These are phyloP conservation scores for Cyclophora punctaria DNA, from an alignment of 2,888 invertebrate genomes.

Conservation along the genomic window DNA sequence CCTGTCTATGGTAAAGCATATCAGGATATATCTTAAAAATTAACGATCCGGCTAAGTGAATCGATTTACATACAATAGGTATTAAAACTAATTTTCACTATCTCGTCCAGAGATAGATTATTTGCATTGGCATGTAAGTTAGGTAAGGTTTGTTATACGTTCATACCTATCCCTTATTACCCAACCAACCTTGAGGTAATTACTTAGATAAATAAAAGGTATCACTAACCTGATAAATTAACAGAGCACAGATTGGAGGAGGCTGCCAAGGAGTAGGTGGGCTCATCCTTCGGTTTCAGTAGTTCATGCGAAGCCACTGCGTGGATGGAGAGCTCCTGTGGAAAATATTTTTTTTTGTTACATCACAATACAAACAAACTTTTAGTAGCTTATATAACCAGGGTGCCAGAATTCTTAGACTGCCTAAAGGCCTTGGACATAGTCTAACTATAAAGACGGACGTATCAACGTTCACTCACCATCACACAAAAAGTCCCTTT, in stretches of 20 bases:
- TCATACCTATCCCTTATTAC: conserved; percentile 1
- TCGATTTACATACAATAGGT: background rate
- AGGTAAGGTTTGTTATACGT: background rate
- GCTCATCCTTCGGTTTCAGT: conserved; percentile 64
- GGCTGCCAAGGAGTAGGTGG: conserved; percentile 49
- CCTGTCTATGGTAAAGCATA: no score
- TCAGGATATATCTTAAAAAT: no score
- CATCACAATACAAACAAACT: background rate
- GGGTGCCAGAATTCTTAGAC: no score
- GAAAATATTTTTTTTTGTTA: conserved; percentile 12
- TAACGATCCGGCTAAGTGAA: no score
- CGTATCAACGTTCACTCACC: background rate
- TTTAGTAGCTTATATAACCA: background rate
- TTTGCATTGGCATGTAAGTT: no score
- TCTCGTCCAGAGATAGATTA: no score
- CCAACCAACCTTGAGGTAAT: background rate
- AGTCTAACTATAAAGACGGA: background rate
- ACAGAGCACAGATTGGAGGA: conserved; percentile 47
- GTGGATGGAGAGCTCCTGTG: conserved; percentile 63
- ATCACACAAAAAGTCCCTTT: no score
- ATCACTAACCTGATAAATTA: conserved; percentile 47
- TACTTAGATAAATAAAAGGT: background rate
- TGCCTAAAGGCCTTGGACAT: no score
- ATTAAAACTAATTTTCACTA: no score
- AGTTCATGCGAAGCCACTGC: conserved; percentile 61